These are phyloP conservation scores for Achatina immaculata DNA, from an alignment of 1,140 invertebrate genomes.

Conservation along the genomic window DNA sequence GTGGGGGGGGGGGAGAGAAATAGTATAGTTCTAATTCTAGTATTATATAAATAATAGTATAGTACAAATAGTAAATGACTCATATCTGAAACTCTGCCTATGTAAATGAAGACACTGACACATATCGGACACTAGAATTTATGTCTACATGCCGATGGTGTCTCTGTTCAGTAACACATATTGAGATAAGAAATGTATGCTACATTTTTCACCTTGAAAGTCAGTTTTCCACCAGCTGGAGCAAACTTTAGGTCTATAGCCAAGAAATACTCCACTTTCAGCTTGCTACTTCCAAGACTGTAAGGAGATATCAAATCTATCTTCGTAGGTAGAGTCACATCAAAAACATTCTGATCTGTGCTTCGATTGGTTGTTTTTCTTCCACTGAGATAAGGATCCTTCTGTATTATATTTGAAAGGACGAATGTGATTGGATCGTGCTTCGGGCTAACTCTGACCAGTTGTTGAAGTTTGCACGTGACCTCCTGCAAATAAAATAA, in stretches of 20 bases:
- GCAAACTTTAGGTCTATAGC: slow-evolving; percentile 53
- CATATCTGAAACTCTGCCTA: too few relatives aligned
- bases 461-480: slow-evolving; percentile 50
- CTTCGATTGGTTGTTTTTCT: slow-evolving; percentile 36
- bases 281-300: slow-evolving; percentile 45
- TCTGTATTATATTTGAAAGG: slow-evolving; percentile 43
- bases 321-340: slow-evolving; percentile 52
- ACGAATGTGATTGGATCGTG: slow-evolving; percentile 42
- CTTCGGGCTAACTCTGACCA: slow-evolving; percentile 43
- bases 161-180: too few relatives aligned
- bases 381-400: slow-evolving; percentile 36
- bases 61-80: too few relatives aligned
- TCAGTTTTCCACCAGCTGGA: slow-evolving; percentile 53
- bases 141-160: too few relatives aligned
- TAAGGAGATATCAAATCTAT: slow-evolving; percentile 55
- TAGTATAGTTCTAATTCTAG: too few relatives aligned
- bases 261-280: slow-evolving; percentile 54
- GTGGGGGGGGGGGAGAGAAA: too few relatives aligned
- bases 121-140: too few relatives aligned
- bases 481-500: slow-evolving; percentile 39
- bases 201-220: slow-evolving; percentile 45
- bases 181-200: too few relatives aligned
- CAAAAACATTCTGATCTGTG: slow-evolving; percentile 42
- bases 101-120: too few relatives aligned
- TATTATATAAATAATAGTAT: too few relatives aligned